phyloP scores from a whole-genome alignment of 2,797 vertebrate genomes.

The Echeneis naucrates region DNA sequence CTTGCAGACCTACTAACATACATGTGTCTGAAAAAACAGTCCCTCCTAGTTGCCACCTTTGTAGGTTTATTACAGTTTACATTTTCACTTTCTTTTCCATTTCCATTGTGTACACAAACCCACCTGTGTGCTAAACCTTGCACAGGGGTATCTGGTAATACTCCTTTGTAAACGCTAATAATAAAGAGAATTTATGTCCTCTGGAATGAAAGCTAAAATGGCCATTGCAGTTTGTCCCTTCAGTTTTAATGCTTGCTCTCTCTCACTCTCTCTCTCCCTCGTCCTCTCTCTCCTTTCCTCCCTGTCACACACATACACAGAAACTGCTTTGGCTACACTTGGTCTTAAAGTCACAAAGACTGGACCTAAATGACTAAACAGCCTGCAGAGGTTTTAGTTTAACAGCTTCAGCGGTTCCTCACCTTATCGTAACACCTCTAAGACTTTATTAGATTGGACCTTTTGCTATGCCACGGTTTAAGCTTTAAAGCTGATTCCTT shows the following conservation, averaged over 20 bases:
- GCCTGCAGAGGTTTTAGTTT: slow-evolving; percentile 52
- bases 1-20: background rate
- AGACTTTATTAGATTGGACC: slow-evolving; percentile 58
- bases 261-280: too few species aligned
- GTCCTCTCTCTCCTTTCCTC: background rate
- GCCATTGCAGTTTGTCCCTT: slow-evolving; percentile 48
- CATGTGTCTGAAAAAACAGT: background rate
- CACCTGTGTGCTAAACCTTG: slow-evolving; percentile 23
- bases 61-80: background rate
- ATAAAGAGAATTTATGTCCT: slow-evolving; percentile 50
- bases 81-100: slow-evolving; percentile 15
- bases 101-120: slow-evolving; percentile 11
- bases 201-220: slow-evolving; percentile 58
- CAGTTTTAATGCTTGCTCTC: slow-evolving; percentile 1
- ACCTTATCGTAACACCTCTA: slow-evolving; percentile 54
- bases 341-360: slow-evolving; percentile 39
- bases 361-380: slow-evolving; percentile 61
- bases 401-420: slow-evolving; percentile 57
- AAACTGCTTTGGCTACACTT: slow-evolving; percentile 48
- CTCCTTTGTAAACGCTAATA: slow-evolving; percentile 41
- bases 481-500: slow-evolving; percentile 62
- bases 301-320: slow-evolving; percentile 5
- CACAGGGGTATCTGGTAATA: slow-evolving; percentile 43
- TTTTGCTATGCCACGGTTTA: slow-evolving; percentile 54
- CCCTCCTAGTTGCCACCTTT: slow-evolving; percentile 4